Percentiles rank a stretch among this genome's conserved stretches.
phyloP scores from a whole-genome alignment of 2,113 vertebrate genomes.

The Perognathus longimembris region DNA sequence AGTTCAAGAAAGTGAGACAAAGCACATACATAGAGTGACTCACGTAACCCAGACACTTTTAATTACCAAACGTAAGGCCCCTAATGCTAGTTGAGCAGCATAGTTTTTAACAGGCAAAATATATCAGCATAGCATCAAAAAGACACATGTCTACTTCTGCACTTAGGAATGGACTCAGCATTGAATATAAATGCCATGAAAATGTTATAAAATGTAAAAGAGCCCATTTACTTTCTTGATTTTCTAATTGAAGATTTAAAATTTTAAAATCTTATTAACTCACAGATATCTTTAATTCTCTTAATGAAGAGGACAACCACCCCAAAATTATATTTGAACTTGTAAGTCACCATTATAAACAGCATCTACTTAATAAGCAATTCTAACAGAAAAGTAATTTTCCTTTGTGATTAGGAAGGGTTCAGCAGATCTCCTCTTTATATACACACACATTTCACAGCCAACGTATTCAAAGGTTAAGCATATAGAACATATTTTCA shows the following conservation, averaged over 20 bases:
- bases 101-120: conserved; percentile 73
- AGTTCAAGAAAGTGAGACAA: conserved; percentile 15
- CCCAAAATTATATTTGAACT: conserved; percentile 65
- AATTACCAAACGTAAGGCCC: conserved; percentile 83
- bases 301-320: conserved; percentile 41
- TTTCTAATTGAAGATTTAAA: conserved; percentile 21
- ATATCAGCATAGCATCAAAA: conserved; percentile 66
- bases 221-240: background rate
- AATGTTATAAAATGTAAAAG: conserved; percentile 43
- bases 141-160: conserved; percentile 53
- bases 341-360: conserved; percentile 62
- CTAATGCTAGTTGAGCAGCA: conserved; percentile 85
- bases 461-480: conserved; percentile 55
- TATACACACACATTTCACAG: conserved; percentile 46
- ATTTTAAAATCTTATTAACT: conserved; percentile 39
- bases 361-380: conserved; percentile 62
- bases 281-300: conserved; percentile 6
- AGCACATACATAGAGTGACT: conserved; percentile 50
- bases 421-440: conserved; percentile 63
- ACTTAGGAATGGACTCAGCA: conserved; percentile 37
- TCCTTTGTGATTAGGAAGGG: conserved; percentile 57
- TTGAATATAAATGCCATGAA: conserved; percentile 35
- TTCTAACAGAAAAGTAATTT: conserved; percentile 70
- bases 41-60: conserved; percentile 38
- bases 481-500: conserved; percentile 61